Percentiles rank a stretch among this genome's conserved stretches.
These are phyloP conservation scores for Ophioderma brevispina DNA, from an alignment of 35 echinoderm and acorn worm species.

Conservation along the genomic window DNA sequence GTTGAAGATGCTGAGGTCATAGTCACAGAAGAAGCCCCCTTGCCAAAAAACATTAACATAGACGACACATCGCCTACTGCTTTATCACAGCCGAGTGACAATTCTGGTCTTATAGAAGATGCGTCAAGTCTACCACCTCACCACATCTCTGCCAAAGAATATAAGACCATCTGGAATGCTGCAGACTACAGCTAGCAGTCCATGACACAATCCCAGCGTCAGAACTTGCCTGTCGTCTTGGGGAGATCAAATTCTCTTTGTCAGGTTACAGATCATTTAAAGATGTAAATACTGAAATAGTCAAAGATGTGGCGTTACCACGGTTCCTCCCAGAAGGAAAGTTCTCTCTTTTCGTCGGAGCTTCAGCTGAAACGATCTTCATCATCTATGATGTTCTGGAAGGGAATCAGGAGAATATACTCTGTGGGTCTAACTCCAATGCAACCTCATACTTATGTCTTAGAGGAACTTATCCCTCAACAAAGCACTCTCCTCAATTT, in stretches of 20 bases:
- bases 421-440: no score
- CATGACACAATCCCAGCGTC: conserved; percentile 9
- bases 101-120: no score
- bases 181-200: conserved; percentile 43
- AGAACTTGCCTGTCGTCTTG: background rate
- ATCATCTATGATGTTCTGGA: background rate
- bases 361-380: background rate
- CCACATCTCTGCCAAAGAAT: conserved; percentile 28
- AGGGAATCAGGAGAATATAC: background rate
- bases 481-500: background rate
- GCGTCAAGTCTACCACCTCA: background rate
- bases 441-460: background rate
- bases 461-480: background rate
- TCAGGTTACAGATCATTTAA: background rate
- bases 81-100: no score
- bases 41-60: no score
- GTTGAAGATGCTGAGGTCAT: background rate
- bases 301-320: background rate
- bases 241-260: conserved; percentile 30
- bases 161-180: conserved; percentile 32
- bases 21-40: no score
- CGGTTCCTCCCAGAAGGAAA: background rate
- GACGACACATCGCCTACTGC: no score
- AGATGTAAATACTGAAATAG: background rate
- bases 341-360: background rate